phyloP scores from a whole-genome alignment of 2,797 vertebrate species.

The Graptemys geographica region DNA sequence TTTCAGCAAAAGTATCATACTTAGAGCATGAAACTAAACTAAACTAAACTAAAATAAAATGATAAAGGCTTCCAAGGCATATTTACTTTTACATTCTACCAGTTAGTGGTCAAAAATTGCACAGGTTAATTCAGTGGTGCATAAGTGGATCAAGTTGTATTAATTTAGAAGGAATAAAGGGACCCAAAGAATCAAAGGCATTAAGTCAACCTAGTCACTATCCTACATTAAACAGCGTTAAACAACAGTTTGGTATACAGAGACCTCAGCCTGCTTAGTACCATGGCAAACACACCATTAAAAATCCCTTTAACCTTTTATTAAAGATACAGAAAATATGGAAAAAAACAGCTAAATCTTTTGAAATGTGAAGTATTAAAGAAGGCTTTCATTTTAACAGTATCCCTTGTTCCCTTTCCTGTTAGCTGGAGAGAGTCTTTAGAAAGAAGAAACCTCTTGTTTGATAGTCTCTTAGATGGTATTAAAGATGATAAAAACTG shows the following conservation, averaged over 20 bases:
- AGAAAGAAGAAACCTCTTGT: not conserved
- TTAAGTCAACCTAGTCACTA: not conserved
- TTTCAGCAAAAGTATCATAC: not conserved
- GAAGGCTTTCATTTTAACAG: not conserved
- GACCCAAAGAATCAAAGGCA: not conserved
- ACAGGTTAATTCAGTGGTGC: not conserved
- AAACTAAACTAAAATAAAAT: not conserved
- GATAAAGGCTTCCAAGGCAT: not conserved
- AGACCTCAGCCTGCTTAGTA: not conserved
- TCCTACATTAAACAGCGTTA: not conserved
- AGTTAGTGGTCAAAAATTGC: not conserved
- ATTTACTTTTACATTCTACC: not conserved
- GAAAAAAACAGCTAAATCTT: not conserved
- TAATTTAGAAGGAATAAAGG: not conserved
- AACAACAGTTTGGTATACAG: not conserved
- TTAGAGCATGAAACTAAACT: not conserved
- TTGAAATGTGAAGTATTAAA: not conserved
- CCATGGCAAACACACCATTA: not conserved
- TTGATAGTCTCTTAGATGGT: not conserved
- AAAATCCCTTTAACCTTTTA: not conserved
- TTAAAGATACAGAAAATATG: not conserved
- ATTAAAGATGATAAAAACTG: not conserved
- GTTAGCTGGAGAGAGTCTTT: not conserved
- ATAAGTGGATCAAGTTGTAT: not conserved
- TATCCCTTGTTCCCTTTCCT: not conserved